Evolutionary conservation across 2,888 invertebrate genomes (phyloP), one percentile per base, ranked within the genome.

Genomic region (Arrhopalites spinosus): DNA sequence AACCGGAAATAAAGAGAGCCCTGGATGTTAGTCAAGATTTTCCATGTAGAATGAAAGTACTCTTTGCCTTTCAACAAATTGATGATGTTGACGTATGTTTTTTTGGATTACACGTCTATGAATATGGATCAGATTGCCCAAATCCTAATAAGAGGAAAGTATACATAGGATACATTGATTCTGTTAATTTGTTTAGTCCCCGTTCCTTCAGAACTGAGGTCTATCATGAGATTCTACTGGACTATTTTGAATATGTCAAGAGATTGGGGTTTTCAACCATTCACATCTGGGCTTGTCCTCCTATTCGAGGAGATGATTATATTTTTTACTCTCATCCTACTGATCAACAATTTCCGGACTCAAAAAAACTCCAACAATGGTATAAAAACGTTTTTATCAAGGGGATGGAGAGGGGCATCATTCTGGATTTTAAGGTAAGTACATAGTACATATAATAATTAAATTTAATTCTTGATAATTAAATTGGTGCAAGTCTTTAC

Each of bases 241-340:
- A 98, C 75, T 99, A 99, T 87, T 90, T 99, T 87, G 98, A 99
- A 86, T 99, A 99, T 87, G 98, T 95, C 75, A 98, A 98, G 86
- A 94, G 95, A 86, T 87, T 99, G 84, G 99, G 99, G 43, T 98
- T 97, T 86, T 96, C 97, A n/a, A 98, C 98, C 96, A 99, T 98
- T 78, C 99, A 99, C 86, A 99, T 99, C 84, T 99, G 99, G 99
- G 99, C 99, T n/a, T 99, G 99, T 87, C 99, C 99, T 77, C 99
- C 99, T 1, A 97, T 97, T 59, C 99, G 99, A 88, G 99, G 99
- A 73, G 99, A 99, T 86, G 99, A 99, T 87, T 99, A 99, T 87
- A 99, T 99, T 84, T 99, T 99, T 88, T 99, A 99, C 88, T 99
- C 98, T 88, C 99, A 99, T 90, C 99, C 99, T 77, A 91, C 92